A percentile compares a stretch with the other conserved stretches of the same genome.
phyloP scores from a whole-genome alignment of 2,797 vertebrate species.

The Arctocebus calabarensis region DNA sequence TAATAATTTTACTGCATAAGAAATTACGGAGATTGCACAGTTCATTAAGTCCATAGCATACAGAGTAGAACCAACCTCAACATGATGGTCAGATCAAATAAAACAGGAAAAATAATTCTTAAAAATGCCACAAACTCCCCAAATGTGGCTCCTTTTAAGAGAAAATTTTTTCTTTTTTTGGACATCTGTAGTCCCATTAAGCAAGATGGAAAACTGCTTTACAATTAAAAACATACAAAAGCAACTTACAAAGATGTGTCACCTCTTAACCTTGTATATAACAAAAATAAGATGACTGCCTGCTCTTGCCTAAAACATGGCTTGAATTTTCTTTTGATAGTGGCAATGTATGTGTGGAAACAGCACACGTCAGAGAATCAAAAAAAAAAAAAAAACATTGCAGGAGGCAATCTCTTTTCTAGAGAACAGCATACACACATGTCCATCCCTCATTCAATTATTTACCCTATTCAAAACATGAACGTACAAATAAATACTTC shows the following conservation, averaged over 20 bases:
- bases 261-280: slow-evolving; percentile 8
- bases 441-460: slow-evolving; percentile 58
- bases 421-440: slow-evolving; percentile 5
- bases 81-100: slow-evolving; percentile 14
- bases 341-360: not conserved
- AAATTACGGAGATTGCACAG: slow-evolving; percentile 78
- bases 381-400: not conserved
- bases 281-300: not conserved
- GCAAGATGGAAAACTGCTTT: slow-evolving; percentile 27
- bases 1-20: slow-evolving; percentile 82
- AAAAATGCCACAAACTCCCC: slow-evolving; percentile 78
- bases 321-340: not conserved
- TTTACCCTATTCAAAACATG: slow-evolving; percentile 66
- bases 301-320: not conserved
- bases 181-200: not conserved
- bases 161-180: slow-evolving; percentile 65
- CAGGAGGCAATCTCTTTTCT: slow-evolving; percentile 38
- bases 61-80: not conserved
- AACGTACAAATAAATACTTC: slow-evolving; percentile 72
- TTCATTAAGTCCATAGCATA: slow-evolving; percentile 57
- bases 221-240: slow-evolving; percentile 32
- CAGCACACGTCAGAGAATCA: too few relatives aligned
- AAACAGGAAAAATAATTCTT: slow-evolving; percentile 53
- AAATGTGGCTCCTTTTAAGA: slow-evolving; percentile 70
- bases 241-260: not conserved